Base-by-base conservation (phyloP, 2,888 invertebrate genomes). In the Mythimna vitellina region DNA sequence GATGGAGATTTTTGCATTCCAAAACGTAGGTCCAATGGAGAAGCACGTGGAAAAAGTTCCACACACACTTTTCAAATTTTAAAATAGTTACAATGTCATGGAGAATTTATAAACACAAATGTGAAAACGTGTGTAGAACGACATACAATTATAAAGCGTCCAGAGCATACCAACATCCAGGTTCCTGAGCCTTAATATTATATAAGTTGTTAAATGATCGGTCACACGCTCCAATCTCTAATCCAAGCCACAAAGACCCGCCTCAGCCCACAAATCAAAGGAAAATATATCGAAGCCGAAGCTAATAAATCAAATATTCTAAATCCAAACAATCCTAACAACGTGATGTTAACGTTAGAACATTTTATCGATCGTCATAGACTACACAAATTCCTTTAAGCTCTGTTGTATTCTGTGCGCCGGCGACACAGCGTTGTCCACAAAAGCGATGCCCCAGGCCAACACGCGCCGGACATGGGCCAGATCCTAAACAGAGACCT, bases 381-480 rank as follows among this genome's bases (percentile, higher is more conserved):
- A 60, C 66, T 35, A 38, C 74, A 85, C 74, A 84, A 82, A 84
- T 82, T 81, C 82, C 80, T 83, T 65, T 81, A 83, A 80, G 76
- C 83, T 65, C 73, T 80, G 78, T 82, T 83, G 81, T 85, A 73
- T 74, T 72, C 73, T 71, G 63, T 38, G 71, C 69, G 70, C 74
- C 66, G 73, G 61, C 69, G 82, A 83, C 71, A 78, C 71, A 73
- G 67, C 83, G 73, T 73, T 85, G 84, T 86, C 83, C 81, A 86
- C 86, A 83, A 85, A 85, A 86, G 84, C 84, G 83, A 71, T 76
- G 86, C 88, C 87, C 73, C 82, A 74, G 82, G 90, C 89, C 70
- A 86, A 89, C 89, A 89, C 83, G 86, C 71, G 86, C 71, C 80
- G 77, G 88, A 89, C 89, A 88, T 84, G 87, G 79, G 69, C 78